Percentiles rank a stretch among this genome's conserved stretches.
Evolutionary conservation across 2,797 vertebrate genomes (phyloP).

Genomic region (Etheostoma nigrum): DNA sequence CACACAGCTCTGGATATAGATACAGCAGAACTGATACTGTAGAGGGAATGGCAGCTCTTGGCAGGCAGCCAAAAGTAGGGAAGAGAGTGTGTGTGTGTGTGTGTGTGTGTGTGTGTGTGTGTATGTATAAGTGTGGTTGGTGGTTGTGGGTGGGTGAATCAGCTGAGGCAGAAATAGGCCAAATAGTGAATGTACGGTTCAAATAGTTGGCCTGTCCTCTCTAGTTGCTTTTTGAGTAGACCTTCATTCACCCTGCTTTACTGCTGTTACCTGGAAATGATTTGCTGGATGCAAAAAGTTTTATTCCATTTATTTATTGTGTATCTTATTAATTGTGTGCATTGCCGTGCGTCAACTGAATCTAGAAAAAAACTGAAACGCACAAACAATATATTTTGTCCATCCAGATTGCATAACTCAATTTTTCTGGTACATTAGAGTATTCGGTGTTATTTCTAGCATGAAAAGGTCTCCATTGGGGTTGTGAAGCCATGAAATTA

Average conservation of each 20-base stretch:
- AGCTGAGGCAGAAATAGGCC: constrained; percentile 83
- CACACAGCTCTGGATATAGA: constrained; percentile 69
- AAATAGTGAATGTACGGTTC: constrained; percentile 76
- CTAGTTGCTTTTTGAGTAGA: constrained; percentile 33
- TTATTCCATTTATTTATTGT: background rate
- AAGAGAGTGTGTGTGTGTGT: constrained; percentile 51
- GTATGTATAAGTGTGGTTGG: constrained; percentile 37
- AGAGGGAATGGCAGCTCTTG: constrained; percentile 78
- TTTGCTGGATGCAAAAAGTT: background rate
- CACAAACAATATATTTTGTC: background rate
- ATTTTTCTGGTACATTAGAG: too few relatives aligned
- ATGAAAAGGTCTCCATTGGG: background rate
- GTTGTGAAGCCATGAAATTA: background rate
- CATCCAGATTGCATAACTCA: background rate
- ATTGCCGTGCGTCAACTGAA: background rate
- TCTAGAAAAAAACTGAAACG: background rate
- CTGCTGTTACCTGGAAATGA: constrained; percentile 15
- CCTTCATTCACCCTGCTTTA: constrained; percentile 12
- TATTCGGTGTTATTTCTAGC: background rate
- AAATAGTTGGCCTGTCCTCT: constrained; percentile 70
- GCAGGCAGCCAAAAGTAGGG: constrained; percentile 70
- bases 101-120: constrained; percentile 37
- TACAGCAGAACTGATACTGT: constrained; percentile 73
- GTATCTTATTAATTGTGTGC: background rate
- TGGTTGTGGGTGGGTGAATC: constrained; percentile 51